A percentile compares a stretch with the other conserved stretches of the same genome.
These are phyloP conservation scores for Corvus cornix DNA, from an alignment of 2,113 vertebrate genomes.

Conservation along the genomic window DNA sequence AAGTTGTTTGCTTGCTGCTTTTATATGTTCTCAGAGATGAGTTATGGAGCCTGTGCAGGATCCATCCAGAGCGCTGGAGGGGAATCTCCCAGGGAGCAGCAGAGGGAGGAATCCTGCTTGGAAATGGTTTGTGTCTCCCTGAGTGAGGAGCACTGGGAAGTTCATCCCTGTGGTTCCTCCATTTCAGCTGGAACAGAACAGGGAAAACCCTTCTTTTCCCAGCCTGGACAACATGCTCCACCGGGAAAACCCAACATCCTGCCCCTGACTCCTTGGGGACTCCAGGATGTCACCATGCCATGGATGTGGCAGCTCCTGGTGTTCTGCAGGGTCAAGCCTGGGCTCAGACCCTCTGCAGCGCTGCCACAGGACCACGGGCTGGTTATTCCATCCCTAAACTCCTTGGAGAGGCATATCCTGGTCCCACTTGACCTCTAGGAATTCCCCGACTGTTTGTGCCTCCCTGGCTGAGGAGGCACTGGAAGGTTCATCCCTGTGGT, in stretches of 20 bases:
- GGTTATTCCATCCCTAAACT: background rate
- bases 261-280: fast-evolving
- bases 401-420: background rate
- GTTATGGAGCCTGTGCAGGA: background rate
- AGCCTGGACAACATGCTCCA: fast-evolving
- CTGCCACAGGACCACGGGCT: background rate
- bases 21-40: background rate
- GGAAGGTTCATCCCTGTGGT: background rate
- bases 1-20: background rate
- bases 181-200: background rate
- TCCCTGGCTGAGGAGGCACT: background rate
- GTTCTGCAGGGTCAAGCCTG: background rate
- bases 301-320: fast-evolving
- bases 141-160: background rate
- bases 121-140: background rate
- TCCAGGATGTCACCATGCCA: background rate
- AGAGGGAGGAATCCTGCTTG: background rate
- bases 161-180: fast-evolving
- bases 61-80: background rate
- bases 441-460: background rate
- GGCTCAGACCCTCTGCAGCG: background rate
- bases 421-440: background rate
- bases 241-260: fast-evolving
- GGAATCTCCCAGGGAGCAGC: background rate
- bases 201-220: background rate